Percentiles rank a stretch among this genome's conserved stretches.
These are phyloP conservation scores for Catalaphyllia jardinei DNA, from an alignment of 64 coral and sea anemone genomes.

Conservation along the genomic window DNA sequence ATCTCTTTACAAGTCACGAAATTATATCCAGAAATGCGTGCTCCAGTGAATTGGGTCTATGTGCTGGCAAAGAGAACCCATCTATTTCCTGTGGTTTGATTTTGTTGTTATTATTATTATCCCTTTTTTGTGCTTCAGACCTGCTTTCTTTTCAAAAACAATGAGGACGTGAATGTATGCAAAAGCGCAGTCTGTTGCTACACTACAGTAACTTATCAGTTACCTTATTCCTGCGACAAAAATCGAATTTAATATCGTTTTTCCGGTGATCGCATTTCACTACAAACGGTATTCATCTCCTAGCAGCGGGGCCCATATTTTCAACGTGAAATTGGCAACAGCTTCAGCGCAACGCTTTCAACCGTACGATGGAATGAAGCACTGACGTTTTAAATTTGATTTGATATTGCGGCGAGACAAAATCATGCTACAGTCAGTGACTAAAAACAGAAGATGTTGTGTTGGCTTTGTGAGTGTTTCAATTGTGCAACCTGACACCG, in stretches of 20 bases:
- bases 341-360: not conserved
- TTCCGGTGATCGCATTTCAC: slow-evolving; percentile 46
- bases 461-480: slow-evolving; percentile 1
- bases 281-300: not conserved
- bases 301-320: slow-evolving; percentile 10
- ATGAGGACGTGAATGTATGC: not conserved
- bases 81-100: not conserved
- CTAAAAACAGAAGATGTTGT: slow-evolving; percentile 27
- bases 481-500: not conserved
- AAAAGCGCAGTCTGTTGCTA: not conserved
- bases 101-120: not conserved
- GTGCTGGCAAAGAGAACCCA: not conserved
- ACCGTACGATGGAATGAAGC: not conserved
- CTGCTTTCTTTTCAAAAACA: not conserved
- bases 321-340: slow-evolving; percentile 15
- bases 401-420: slow-evolving; percentile 12
- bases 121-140: not conserved
- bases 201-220: not conserved
- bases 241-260: slow-evolving; percentile 17
- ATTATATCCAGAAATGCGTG: not conserved
- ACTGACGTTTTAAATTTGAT: not conserved
- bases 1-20: not conserved
- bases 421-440: slow-evolving; percentile 12
- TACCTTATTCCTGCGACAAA: slow-evolving; percentile 7
- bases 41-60: not conserved